Conservation (phyloP, 2,888 invertebrate genomes). For the Cordilura impudica region DNA sequence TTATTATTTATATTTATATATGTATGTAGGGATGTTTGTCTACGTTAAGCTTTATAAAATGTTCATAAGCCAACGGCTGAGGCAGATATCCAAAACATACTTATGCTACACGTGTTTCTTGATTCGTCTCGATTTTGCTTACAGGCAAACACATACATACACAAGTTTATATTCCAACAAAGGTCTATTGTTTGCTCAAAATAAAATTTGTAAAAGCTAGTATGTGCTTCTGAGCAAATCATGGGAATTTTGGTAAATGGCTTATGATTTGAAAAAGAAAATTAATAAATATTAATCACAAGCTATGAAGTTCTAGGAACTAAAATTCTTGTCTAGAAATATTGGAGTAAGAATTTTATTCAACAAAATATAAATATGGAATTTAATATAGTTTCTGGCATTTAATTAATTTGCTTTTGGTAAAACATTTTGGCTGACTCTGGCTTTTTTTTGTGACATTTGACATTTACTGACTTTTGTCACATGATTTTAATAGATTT, state of each 20-base stretch:
- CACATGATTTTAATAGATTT: conserved; percentile 59
- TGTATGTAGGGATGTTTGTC: neutral
- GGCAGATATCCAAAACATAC: neutral
- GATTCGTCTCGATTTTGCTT: conserved; percentile 15
- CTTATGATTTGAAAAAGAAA: neutral
- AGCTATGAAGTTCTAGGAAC: neutral
- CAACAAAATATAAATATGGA: too few species aligned
- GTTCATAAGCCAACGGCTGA: neutral
- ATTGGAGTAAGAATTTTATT: too few species aligned
- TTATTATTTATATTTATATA: neutral
- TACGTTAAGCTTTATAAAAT: conserved; percentile 23
- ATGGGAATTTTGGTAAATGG: neutral
- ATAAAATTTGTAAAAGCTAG: conserved; percentile 7
- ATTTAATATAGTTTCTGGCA: too few species aligned
- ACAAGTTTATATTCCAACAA: conserved; percentile 3
- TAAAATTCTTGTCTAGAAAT: too few species aligned
- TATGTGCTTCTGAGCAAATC: neutral
- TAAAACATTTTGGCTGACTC: conserved; percentile 1
- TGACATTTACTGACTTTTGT: conserved; percentile 55
- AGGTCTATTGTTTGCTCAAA: conserved; percentile 30
- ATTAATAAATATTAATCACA: neutral
- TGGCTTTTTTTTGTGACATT: conserved; percentile 37
- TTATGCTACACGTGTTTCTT: conserved; percentile 11
- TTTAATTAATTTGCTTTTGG: neutral
- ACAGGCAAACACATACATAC: conserved; percentile 17